A percentile compares a stretch with the other conserved stretches of the same genome.
Conservation (phyloP, 2,888 invertebrate genomes). For the Metallyticus violacea region DNA sequence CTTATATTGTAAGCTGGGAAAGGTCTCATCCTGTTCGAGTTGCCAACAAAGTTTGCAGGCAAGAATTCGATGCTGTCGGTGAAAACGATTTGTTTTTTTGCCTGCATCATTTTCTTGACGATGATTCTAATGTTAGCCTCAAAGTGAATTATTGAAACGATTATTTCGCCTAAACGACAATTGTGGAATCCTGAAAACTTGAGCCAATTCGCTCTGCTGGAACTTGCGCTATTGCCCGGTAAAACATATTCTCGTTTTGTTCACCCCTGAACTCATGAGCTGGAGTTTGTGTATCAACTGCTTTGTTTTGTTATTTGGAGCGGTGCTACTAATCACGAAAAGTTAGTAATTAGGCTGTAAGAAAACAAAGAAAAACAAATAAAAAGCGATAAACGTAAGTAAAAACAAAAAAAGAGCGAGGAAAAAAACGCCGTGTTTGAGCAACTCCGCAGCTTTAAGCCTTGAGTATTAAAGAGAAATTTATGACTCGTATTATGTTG, state of each 20-base stretch:
- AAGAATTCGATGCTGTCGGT: too few species aligned
- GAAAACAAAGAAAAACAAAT: neutral
- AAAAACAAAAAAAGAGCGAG: neutral
- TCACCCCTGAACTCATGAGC: neutral
- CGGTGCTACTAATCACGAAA: slow-evolving; percentile 12
- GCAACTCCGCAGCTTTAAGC: neutral
- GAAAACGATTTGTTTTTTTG: too few species aligned
- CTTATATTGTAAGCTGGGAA: too few species aligned
- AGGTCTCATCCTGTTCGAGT: too few species aligned
- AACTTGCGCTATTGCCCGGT: too few species aligned
- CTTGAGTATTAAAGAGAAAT: neutral
- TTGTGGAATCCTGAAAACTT: too few species aligned
- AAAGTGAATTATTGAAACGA: too few species aligned
- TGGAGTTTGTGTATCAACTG: neutral
- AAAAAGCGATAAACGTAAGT: neutral
- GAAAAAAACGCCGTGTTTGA: neutral
- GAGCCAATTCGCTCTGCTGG: too few species aligned
- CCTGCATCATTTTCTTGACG: too few species aligned
- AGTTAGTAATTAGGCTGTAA: slow-evolving; percentile 10
- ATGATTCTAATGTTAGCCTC: too few species aligned
- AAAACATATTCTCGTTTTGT: neutral
- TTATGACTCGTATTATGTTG: neutral
- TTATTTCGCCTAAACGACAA: too few species aligned
- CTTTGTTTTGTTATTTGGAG: neutral
- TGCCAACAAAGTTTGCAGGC: too few species aligned